Evolutionary conservation across 2,113 vertebrate genomes (phyloP), one percentile per base, ranked within the genome.

Genomic region (Xiphophorus couchianus): DNA sequence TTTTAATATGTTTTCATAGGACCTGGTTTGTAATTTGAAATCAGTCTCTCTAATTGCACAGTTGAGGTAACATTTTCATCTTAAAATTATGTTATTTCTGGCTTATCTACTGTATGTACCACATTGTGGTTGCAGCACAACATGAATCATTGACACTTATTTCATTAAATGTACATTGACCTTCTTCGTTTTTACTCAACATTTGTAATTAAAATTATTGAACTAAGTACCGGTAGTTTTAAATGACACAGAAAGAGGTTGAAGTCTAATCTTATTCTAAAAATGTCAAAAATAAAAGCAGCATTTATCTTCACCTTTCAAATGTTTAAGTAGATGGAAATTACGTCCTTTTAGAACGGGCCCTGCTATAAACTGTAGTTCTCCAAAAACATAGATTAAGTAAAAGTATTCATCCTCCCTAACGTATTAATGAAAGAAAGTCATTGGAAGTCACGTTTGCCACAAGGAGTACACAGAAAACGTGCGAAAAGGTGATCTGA

Each of bases 141-240:
- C 39, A 68, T 39, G 29, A 31, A 54, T 75, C 77, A 68, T 35
- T 82, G 66, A 74, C 71, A 70, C 78, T 64, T 77, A 72, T 78
- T 83, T 80, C 71, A 64, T 60, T 77, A 42, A 77, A 62, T 76
- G 79, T 39, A 29, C 70, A 76, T 70, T 66, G 71, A 63, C 65
- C 42, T 17, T 71, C 51, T 75, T 70, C 76, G 69, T 80, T 78
- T 71, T 8, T 76, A 9, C 69, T 37, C 62, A 37, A 74, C 10
- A 4, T 54, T 67, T 63, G 42, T 19, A 1, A 71, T 83, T 30
- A 76, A 69, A 84, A 66, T 64, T 22, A 81, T 68, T 73, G 63
- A 76, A 10, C 28, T 48, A 69, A 33, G 5, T 28, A 28, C 28
- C 28, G 28, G 28, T 51, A 8, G 69, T 68, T 76, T 72, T 1